Percentiles rank a stretch among this genome's conserved stretches.
These are phyloP conservation scores for Lochmaea crataegi DNA, from an alignment of 2,888 invertebrate genomes.

Conservation along the genomic window DNA sequence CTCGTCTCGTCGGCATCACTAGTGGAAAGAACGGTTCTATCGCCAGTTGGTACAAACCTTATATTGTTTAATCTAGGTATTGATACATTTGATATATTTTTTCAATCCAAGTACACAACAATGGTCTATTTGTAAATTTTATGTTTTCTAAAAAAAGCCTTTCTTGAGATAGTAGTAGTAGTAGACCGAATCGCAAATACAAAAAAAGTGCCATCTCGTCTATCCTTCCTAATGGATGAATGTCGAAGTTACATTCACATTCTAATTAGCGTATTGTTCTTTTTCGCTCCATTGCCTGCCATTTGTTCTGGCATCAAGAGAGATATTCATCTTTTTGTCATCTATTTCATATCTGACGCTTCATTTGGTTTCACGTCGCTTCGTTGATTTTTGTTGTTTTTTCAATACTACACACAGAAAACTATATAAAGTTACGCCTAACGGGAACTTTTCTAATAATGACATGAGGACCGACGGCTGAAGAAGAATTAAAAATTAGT, in stretches of 20 bases:
- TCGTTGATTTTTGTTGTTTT: neutral
- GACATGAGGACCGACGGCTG: too few relatives aligned
- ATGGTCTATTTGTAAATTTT: too few relatives aligned
- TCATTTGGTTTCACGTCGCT: conserved; percentile 6
- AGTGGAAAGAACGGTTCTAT: too few relatives aligned
- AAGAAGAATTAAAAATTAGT: too few relatives aligned
- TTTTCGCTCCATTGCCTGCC: conserved; percentile 11
- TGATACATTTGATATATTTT: too few relatives aligned
- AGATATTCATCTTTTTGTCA: conserved; percentile 5
- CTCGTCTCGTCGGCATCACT: too few relatives aligned
- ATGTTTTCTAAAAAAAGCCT: too few relatives aligned
- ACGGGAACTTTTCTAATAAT: too few relatives aligned
- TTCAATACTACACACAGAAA: neutral
- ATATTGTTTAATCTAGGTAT: too few relatives aligned
- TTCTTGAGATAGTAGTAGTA: too few relatives aligned
- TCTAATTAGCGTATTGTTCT: conserved; percentile 14
- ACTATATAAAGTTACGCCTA: neutral
- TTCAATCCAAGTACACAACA: too few relatives aligned
- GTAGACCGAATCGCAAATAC: neutral
- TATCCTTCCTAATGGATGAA: conserved; percentile 1
- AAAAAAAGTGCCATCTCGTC: neutral
- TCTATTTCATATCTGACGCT: conserved; percentile 10
- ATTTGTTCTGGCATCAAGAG: conserved; percentile 4
- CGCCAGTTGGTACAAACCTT: too few relatives aligned
- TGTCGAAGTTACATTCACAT: conserved; percentile 4